Base-by-base conservation (phyloP, 2,113 vertebrate genomes). In the Girardinichthys multiradiatus region DNA sequence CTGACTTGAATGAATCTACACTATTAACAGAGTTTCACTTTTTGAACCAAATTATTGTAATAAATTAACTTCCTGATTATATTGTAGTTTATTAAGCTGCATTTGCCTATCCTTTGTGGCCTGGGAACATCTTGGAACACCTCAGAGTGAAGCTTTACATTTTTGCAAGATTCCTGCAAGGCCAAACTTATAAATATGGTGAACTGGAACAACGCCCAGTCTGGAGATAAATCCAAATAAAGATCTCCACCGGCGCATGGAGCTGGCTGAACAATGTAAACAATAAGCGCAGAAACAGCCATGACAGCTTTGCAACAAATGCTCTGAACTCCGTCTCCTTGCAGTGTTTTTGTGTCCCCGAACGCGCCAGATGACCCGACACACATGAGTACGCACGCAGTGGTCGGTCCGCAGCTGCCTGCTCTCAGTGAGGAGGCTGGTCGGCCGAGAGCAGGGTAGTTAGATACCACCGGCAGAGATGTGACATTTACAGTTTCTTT, bases 401-500 rank as follows among this genome's bases (percentile, higher is more conserved):
- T 59, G 81, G 87, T 79, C 37, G 72, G 63, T 81, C 79, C 87
- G 90, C 82, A 91, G 87, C 87, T 85, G 89, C 71, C 29, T 72
- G 81, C 86, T 85, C 84, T 78, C 83, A 81, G 79, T 64, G 79
- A 86, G 84, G 87, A 89, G 86, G 83, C 79, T 87, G 85, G 87
- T 86, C 72, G 87, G 81, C 86, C 88, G 77, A 79, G 72, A 66
- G 67, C 29, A 35, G 4, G 86, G 84, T 82, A 84, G 78, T 88
- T 80, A 80, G 82, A 87, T 81, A 81, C 86, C 81, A 82, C 81
- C 77, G 76, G 37, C 72, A 69, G 86, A 72, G 82, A 78, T 87
- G 84, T 89, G 85, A 89, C 80, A 89, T 89, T 87, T 89, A 81
- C 75, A 83, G 82, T 90, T 87, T 87, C 90, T 88, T 54, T 54